A percentile compares a stretch with the other conserved stretches of the same genome.
These are phyloP conservation scores for Luidia sarsii DNA, from an alignment of 53 echinoderm and acorn worm species.

Conservation along the genomic window DNA sequence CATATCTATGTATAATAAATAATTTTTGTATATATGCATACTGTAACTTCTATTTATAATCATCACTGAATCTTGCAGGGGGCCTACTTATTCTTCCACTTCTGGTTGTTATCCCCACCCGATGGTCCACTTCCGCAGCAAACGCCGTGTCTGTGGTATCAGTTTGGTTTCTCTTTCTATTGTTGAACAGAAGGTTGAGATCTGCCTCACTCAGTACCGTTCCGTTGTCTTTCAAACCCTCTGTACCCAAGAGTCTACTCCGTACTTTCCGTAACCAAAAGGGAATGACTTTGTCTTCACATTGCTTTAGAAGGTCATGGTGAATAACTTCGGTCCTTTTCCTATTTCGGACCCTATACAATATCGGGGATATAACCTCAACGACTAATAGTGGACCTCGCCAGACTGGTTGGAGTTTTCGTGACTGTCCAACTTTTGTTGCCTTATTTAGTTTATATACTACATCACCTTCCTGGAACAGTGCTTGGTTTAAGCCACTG, in stretches of 20 bases:
- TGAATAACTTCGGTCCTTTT: conserved; percentile 1
- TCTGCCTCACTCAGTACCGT: not conserved
- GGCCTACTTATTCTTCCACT: not conserved
- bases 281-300: not conserved
- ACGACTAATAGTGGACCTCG: conserved; percentile 10
- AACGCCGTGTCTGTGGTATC: not conserved
- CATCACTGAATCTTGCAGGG: not conserved
- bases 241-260: no score
- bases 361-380: not conserved
- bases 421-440: not conserved
- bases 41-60: not conserved
- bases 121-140: not conserved
- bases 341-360: not conserved
- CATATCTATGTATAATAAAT: not conserved
- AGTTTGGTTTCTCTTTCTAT: not conserved
- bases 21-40: not conserved
- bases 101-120: not conserved
- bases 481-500: not conserved
- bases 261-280: conserved; percentile 3
- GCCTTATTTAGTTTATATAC: conserved; percentile 9
- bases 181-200: not conserved
- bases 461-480: conserved; percentile 8
- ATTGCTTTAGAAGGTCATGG: not conserved
- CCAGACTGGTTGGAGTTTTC: conserved; percentile 25
- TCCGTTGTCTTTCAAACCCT: not conserved